phyloP scores from a whole-genome alignment of 2,797 vertebrate genomes.

The Gypaetus barbatus region DNA sequence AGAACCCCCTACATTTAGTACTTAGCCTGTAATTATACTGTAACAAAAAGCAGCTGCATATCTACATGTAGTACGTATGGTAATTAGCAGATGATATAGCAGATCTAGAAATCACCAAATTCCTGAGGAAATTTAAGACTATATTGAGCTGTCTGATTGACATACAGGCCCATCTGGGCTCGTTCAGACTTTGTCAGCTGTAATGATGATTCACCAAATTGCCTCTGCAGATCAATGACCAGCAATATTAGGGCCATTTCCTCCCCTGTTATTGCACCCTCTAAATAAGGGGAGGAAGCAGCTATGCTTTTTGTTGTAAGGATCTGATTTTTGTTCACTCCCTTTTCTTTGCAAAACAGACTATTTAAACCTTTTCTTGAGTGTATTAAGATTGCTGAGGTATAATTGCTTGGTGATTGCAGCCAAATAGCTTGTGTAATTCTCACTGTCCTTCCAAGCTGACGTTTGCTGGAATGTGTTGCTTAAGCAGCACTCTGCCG shows the following conservation, averaged over 20 bases:
- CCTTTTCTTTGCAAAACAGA: not conserved
- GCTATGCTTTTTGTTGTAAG: not conserved
- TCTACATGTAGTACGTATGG: not conserved
- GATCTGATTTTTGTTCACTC: not conserved
- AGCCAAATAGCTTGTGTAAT: not conserved
- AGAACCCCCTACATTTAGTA: not conserved
- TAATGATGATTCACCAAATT: not conserved
- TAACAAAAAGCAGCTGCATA: slow-evolving; percentile 10
- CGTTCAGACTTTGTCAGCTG: not conserved
- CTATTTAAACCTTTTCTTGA: not conserved
- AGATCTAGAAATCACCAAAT: slow-evolving; percentile 7
- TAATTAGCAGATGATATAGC: slow-evolving; percentile 20
- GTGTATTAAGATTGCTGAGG: not conserved
- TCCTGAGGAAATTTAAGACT: not conserved
- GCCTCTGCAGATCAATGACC: not conserved
- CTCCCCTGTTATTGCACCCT: not conserved
- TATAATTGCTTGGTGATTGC: not conserved
- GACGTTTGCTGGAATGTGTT: not conserved
- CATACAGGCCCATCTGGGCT: not conserved
- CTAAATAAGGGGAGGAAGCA: not conserved
- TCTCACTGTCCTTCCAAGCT: not conserved
- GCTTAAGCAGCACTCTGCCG: not conserved
- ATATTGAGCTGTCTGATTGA: not conserved
- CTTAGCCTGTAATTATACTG: slow-evolving; percentile 15
- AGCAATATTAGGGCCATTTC: not conserved